Percentiles rank a stretch among this genome's conserved stretches.
Conservation (phyloP, 2,888 invertebrate genomes). For the Chrysolina oricalcia region DNA sequence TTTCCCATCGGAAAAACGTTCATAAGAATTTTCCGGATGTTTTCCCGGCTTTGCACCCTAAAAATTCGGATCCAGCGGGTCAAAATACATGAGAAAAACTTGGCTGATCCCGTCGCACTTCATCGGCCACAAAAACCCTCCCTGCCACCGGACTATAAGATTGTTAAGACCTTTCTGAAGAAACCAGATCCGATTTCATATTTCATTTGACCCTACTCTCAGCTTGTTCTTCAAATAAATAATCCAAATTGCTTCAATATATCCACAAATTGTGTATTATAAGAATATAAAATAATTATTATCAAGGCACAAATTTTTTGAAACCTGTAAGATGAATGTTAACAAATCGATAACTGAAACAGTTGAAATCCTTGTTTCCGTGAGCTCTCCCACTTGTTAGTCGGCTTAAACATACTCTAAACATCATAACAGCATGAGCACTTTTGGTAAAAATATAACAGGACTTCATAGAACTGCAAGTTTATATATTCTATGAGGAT, state of each 20-base stretch:
- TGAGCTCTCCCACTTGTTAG: conserved; percentile 49
- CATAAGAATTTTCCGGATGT: no score
- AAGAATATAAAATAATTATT: background rate
- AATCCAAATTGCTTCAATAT: background rate
- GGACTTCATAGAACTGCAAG: conserved; percentile 65
- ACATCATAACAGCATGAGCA: conserved; percentile 79
- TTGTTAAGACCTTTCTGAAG: no score
- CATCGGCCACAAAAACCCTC: no score
- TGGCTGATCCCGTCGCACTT: no score
- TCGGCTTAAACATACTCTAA: conserved; percentile 57
- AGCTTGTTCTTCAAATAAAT: no score
- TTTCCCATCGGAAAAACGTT: no score
- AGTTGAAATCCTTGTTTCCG: conserved; percentile 39
- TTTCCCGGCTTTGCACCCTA: no score
- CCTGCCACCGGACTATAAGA: no score
- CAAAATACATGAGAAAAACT: no score
- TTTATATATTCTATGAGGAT: conserved; percentile 54
- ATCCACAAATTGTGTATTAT: background rate
- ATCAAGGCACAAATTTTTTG: conserved; percentile 3
- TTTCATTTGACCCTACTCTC: no score
- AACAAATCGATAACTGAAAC: conserved; percentile 9
- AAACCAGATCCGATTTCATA: no score
- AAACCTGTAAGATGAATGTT: background rate
- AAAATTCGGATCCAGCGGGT: no score
- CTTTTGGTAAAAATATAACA: conserved; percentile 78